Conservation (phyloP, 2,888 invertebrate genomes). For the Drosophila cognata region DNA sequence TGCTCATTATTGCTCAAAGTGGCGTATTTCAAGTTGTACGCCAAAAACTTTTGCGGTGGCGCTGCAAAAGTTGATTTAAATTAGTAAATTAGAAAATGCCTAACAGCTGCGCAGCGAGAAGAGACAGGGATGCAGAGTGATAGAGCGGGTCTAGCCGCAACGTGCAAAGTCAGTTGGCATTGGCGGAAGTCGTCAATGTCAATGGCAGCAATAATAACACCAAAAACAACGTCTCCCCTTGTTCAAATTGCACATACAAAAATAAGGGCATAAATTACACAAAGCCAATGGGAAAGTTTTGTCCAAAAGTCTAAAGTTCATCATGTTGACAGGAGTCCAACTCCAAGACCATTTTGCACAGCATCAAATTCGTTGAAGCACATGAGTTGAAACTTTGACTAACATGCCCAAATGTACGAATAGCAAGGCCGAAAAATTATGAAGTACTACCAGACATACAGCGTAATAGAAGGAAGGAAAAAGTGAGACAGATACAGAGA, state of each 20-base stretch:
- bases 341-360: conserved; percentile 52
- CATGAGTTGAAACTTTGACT: conserved; percentile 34
- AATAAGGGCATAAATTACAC: conserved; percentile 73
- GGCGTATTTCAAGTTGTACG: conserved; percentile 45
- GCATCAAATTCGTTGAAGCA: conserved; percentile 68
- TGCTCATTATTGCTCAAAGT: conserved; percentile 64
- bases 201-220: conserved; percentile 32
- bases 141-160: conserved; percentile 11
- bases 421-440: conserved; percentile 58
- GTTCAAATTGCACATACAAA: conserved; percentile 44
- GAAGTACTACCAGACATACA: conserved; percentile 48
- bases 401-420: conserved; percentile 59
- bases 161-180: conserved; percentile 48
- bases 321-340: conserved; percentile 20
- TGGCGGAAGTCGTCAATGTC: conserved; percentile 73
- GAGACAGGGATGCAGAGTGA: neutral
- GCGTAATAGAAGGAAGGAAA: neutral
- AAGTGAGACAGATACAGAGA: neutral
- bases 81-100: conserved; percentile 74
- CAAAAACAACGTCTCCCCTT: conserved; percentile 29
- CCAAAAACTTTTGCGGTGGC: conserved; percentile 34
- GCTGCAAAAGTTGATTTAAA: conserved; percentile 72
- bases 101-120: conserved; percentile 36
- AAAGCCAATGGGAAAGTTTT: conserved; percentile 52
- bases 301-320: conserved; percentile 53